Percentiles rank a stretch among this genome's conserved stretches.
Conservation (phyloP, 2,797 vertebrate genomes). For the Lepus townsendii region DNA sequence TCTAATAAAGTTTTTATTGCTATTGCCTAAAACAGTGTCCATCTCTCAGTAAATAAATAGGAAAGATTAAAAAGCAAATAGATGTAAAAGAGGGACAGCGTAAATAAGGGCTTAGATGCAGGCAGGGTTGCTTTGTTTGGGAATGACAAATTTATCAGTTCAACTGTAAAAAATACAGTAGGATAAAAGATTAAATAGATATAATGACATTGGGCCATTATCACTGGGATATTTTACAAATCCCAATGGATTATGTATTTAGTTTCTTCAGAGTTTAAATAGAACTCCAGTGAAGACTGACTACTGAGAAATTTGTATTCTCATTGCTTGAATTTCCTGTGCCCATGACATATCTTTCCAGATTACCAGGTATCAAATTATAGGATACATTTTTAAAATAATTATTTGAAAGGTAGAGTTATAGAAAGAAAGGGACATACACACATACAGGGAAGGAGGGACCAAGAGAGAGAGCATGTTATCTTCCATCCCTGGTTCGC, state of each 20-base stretch:
- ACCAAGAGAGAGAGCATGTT: too few species aligned
- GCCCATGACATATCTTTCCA: background rate
- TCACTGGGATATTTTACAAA: background rate
- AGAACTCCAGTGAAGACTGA: background rate
- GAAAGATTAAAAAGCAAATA: background rate
- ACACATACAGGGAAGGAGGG: too few species aligned
- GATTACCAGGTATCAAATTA: background rate
- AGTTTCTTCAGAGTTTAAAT: background rate
- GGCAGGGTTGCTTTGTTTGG: background rate
- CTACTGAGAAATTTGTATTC: background rate
- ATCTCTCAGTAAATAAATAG: background rate
- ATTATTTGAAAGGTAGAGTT: background rate
- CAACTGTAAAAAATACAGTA: background rate
- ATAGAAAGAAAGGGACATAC: background rate
- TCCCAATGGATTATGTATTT: background rate
- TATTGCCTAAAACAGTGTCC: background rate
- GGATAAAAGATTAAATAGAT: background rate
- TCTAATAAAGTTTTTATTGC: background rate
- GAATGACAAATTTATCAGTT: background rate
- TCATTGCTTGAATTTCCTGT: constrained; percentile 10
- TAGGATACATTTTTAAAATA: background rate
- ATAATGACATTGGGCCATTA: background rate
- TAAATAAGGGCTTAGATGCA: background rate
- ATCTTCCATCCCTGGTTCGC: too few species aligned
- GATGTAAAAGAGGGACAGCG: background rate